A percentile compares a stretch with the other conserved stretches of the same genome.
Conservation (phyloP, 2,888 invertebrate species). For the Lamproptera curius region DNA sequence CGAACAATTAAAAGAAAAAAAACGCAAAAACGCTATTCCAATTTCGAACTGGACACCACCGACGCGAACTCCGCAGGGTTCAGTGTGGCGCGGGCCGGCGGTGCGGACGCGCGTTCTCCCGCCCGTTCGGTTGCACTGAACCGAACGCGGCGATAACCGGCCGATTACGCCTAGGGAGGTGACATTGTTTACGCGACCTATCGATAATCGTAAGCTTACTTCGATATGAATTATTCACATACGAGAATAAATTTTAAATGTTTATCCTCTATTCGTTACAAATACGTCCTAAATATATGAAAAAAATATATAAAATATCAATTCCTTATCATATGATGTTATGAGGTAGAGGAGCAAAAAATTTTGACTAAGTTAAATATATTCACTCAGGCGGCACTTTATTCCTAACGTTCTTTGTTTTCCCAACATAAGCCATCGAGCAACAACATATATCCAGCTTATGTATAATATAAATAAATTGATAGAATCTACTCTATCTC, state of each 20-base stretch:
- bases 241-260: neutral
- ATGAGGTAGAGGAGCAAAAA: no score
- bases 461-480: no score
- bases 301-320: neutral
- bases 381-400: no score
- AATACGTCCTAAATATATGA: neutral
- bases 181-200: slow-evolving; percentile 27
- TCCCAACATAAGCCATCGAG: no score
- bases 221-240: neutral
- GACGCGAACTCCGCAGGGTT: slow-evolving; percentile 8
- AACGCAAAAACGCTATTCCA: slow-evolving; percentile 18
- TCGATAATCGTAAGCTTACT: slow-evolving; percentile 37
- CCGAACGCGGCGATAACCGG: slow-evolving; percentile 44
- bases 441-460: no score
- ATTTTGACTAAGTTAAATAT: no score
- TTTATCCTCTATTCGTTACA: neutral
- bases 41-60: slow-evolving; percentile 20
- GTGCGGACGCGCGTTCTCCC: slow-evolving; percentile 15
- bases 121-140: slow-evolving; percentile 24
- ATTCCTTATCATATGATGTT: neutral
- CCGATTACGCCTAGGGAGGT: slow-evolving; percentile 54
- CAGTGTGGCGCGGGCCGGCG: slow-evolving; percentile 20
- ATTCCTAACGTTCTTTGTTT: no score
- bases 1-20: slow-evolving; percentile 12
- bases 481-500: no score